These are phyloP conservation scores for Pterois miles DNA, from an alignment of 2,797 vertebrate species.

Conservation along the genomic window DNA sequence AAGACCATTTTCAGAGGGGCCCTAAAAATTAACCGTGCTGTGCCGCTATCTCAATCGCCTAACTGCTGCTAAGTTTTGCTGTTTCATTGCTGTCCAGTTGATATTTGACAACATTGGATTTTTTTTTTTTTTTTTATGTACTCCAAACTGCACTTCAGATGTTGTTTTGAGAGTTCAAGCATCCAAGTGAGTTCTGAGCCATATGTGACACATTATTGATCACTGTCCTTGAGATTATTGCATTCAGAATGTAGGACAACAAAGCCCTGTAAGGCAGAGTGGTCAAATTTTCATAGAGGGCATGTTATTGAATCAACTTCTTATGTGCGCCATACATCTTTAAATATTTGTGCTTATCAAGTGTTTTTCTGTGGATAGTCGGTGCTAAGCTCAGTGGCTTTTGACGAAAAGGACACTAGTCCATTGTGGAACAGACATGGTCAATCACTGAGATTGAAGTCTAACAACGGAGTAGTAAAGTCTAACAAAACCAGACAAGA, in stretches of 20 bases:
- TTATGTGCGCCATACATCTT: background rate
- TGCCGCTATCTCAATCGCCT: constrained; percentile 65
- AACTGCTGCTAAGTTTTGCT: constrained; percentile 57
- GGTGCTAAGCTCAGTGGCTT: constrained; percentile 1
- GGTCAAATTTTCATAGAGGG: no score
- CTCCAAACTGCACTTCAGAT: constrained; percentile 71
- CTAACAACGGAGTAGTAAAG: constrained; percentile 25
- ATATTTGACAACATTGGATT: constrained; percentile 57
- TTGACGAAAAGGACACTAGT: background rate
- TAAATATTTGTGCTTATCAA: background rate
- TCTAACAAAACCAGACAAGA: constrained; percentile 45
- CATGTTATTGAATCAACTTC: background rate
- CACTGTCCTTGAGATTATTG: constrained; percentile 45
- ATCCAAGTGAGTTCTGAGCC: constrained; percentile 56
- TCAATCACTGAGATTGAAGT: constrained; percentile 15
- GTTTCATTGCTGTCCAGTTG: constrained; percentile 59
- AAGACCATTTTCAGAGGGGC: constrained; percentile 73
- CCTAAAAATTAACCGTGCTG: constrained; percentile 73
- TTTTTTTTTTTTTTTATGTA: constrained; percentile 43
- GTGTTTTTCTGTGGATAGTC: background rate
- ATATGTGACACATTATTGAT: constrained; percentile 64
- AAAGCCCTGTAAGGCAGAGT: no score
- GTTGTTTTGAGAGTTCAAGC: constrained; percentile 62
- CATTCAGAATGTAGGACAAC: constrained; percentile 35
- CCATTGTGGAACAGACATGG: background rate